These are phyloP conservation scores for Zosterops japonicus DNA, from an alignment of 2,113 vertebrate genomes.

Conservation along the genomic window DNA sequence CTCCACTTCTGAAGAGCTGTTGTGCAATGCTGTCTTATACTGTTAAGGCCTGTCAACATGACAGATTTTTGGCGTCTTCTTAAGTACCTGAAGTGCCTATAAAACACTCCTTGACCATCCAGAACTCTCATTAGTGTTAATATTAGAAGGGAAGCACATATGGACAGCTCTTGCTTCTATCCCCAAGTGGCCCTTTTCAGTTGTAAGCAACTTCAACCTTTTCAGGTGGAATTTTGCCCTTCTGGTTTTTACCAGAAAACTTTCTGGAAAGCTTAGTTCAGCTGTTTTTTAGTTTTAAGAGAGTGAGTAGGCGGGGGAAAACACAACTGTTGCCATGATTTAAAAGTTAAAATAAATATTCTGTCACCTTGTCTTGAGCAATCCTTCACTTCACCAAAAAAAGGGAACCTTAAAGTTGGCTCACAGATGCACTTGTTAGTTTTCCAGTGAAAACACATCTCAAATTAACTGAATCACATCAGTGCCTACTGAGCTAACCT, in stretches of 20 bases:
- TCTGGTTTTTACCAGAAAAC: not conserved
- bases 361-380: constrained; percentile 15
- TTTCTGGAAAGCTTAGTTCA: constrained; percentile 12
- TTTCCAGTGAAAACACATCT: constrained; percentile 24
- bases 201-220: not conserved
- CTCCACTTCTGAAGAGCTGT: not conserved
- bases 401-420: not conserved
- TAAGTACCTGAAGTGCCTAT: not conserved
- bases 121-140: not conserved
- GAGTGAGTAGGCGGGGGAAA: not conserved
- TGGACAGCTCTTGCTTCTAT: not conserved
- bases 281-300: not conserved
- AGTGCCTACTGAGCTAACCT: not conserved
- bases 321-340: not conserved
- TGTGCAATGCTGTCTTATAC: not conserved
- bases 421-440: not conserved
- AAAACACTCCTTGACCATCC: not conserved
- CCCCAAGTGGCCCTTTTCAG: not conserved
- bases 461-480: not conserved
- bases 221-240: not conserved
- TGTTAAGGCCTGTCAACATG: not conserved
- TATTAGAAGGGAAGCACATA: not conserved
- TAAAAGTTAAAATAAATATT: constrained; percentile 27
- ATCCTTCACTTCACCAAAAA: not conserved
- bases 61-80: not conserved